These are phyloP conservation scores for Oncorhynchus gorbuscha DNA, from an alignment of 2,113 vertebrate species.

Conservation along the genomic window DNA sequence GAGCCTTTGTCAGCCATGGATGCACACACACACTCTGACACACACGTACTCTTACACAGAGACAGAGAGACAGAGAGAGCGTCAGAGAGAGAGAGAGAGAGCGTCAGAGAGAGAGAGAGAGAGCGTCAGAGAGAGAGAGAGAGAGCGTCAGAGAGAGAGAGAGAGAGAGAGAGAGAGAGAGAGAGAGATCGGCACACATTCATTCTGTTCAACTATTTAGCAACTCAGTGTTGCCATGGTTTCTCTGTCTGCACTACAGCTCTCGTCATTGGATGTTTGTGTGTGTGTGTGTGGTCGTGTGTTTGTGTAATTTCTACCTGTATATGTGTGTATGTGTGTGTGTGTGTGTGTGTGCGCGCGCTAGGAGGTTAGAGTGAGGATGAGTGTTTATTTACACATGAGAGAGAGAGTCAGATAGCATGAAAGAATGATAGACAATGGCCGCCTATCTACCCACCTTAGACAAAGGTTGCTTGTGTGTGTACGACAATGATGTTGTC, in stretches of 20 bases:
- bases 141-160: no score
- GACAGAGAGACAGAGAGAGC: no score
- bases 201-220: slow-evolving; percentile 60
- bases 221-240: slow-evolving; percentile 61
- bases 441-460: neutral
- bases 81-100: no score
- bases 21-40: neutral
- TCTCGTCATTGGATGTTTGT: neutral
- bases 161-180: no score
- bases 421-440: no score
- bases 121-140: no score
- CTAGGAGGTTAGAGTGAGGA: neutral
- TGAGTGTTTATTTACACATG: neutral
- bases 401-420: slow-evolving; percentile 14
- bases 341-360: neutral
- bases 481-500: neutral
- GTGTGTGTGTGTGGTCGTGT: slow-evolving; percentile 23
- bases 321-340: slow-evolving; percentile 24
- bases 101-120: no score
- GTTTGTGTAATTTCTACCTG: slow-evolving; percentile 1
- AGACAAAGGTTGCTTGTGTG: neutral
- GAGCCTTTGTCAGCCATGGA: neutral
- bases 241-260: slow-evolving; percentile 28
- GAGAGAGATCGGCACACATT: slow-evolving; percentile 43
- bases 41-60: slow-evolving; percentile 11